Evolutionary conservation across 1,140 invertebrate species (phyloP), one percentile per base, ranked within the genome.

Genomic region (Pogonognathellus flavescens): DNA sequence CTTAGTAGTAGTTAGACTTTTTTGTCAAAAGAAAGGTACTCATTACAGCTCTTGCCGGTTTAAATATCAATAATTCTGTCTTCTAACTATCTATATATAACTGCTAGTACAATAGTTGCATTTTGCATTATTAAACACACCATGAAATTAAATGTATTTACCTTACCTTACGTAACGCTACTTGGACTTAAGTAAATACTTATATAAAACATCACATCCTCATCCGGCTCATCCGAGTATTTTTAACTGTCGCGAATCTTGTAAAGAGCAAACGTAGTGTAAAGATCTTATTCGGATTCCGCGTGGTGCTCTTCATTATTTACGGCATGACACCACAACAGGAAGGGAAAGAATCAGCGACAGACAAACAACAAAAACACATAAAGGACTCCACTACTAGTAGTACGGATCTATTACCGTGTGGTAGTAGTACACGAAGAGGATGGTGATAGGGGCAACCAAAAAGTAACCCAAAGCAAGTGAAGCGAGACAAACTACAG

Each of bases 231-330:
- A n/a, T n/a, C n/a, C n/a, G n/a, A n/a, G n/a, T n/a, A n/a, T n/a
- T n/a, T n/a, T 41, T 41, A 41, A 6, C 31, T 41, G 6, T 41
- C 6, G 31, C 6, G 31, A 41, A 41, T 41, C 1, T 60, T 20
- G 59, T 60, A 20, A 60, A 60, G 18, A 60, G 8, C 57, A 59
- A 60, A 60, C 22, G 59, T 31, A 16, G 70, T 50, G 70, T 76
- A 76, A 76, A 76, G 70, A 76, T 41, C 41, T 31, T 18, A 76
- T 76, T 76, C 70, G 13, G 70, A 76, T 76, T 76, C 41, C n/a
- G 31, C 70, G 49, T 31, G 70, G n/a, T 76, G 70, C 70, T 76
- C 70, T 76, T 76, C 70, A 76, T 76, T 76, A 76, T 76, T 76
- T 76, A 76, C 70, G 70, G 70, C 70, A 16, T 76, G 70, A 50